These are phyloP conservation scores for Luperina nickerlii DNA, from an alignment of 2,888 invertebrate genomes.

Conservation along the genomic window DNA sequence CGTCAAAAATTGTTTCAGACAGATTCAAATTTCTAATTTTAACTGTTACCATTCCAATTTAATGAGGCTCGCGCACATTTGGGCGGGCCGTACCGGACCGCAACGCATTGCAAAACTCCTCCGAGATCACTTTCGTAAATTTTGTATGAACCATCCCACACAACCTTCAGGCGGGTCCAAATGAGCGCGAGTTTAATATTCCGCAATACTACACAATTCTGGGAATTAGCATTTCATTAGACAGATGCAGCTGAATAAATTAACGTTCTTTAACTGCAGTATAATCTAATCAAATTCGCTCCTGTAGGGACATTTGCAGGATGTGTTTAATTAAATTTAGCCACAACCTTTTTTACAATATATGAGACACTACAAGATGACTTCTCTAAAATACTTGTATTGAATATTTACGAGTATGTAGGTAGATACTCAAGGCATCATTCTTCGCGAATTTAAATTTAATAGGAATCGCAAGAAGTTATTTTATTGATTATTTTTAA, in stretches of 20 bases:
- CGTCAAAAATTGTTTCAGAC: background rate
- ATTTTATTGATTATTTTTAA: background rate
- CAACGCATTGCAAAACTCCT: background rate
- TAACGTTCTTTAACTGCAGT: background rate
- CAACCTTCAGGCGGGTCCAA: background rate
- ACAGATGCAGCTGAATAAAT: conserved; percentile 11
- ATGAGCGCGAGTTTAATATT: background rate
- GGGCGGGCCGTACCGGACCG: background rate
- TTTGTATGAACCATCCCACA: background rate
- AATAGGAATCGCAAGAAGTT: background rate
- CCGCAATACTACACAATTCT: background rate
- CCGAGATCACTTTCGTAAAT: background rate
- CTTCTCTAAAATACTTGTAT: background rate
- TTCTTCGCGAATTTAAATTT: background rate
- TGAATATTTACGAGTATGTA: too few relatives aligned
- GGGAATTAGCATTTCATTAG: conserved; percentile 5
- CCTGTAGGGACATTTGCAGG: background rate
- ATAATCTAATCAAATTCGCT: conserved; percentile 9
- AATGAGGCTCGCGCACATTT: background rate
- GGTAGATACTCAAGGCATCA: background rate
- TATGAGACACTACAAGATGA: background rate
- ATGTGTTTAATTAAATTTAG: background rate
- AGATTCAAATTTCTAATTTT: background rate
- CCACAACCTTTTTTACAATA: background rate
- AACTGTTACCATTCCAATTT: background rate